Percentiles rank a stretch among this genome's conserved stretches.
Evolutionary conservation across 2,113 vertebrate species (phyloP).

Genomic region (Tragelaphus strepsiceros): DNA sequence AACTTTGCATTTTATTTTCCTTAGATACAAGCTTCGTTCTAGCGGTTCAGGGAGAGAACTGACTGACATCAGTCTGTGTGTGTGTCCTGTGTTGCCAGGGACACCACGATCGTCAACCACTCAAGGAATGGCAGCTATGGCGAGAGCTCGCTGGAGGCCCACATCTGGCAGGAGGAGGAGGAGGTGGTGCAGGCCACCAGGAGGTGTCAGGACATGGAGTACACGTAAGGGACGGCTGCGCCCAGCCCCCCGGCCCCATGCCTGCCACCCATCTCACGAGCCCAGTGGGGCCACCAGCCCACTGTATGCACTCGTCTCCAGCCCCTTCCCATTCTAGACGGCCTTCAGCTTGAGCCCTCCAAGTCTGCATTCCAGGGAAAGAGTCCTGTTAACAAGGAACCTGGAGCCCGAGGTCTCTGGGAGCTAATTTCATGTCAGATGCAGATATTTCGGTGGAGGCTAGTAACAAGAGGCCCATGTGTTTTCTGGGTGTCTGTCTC

Average conservation of each 20-base stretch:
- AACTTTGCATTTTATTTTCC: neutral
- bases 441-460: neutral
- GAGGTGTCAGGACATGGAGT: constrained; percentile 90
- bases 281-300: rapidly evolving
- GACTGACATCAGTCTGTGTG: neutral
- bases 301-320: rapidly evolving
- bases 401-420: neutral
- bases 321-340: neutral
- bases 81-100: constrained; percentile 75
- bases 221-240: constrained; percentile 77
- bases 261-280: neutral
- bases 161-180: constrained; percentile 87
- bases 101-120: constrained; percentile 82
- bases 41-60: neutral
- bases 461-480: neutral
- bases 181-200: constrained; percentile 84
- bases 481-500: neutral
- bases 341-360: neutral
- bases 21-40: neutral
- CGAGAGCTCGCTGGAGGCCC: constrained; percentile 80
- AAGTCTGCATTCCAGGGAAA: neutral
- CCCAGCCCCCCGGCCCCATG: rapidly evolving
- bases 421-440: neutral
- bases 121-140: constrained; percentile 86
- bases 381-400: rapidly evolving